Evolutionary conservation across 2,797 vertebrate genomes (phyloP).

Genomic region (Sarcoramphus papa): DNA sequence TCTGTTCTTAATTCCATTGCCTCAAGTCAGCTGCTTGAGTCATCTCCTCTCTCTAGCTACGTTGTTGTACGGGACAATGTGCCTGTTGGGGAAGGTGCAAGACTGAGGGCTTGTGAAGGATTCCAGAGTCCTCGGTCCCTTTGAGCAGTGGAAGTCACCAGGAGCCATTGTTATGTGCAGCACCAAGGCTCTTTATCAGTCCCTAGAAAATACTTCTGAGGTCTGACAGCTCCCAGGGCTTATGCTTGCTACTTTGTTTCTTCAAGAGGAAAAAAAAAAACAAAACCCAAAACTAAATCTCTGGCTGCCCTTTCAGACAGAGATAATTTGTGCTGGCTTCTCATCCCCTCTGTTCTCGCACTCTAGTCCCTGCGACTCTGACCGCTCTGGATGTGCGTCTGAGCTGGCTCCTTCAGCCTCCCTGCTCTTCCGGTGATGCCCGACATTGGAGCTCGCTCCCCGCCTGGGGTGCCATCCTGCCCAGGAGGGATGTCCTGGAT

Average conservation of each 20-base stretch:
- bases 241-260: background rate
- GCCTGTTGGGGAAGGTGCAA: background rate
- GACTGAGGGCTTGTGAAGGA: background rate
- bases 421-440: background rate
- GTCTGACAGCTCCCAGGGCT: background rate
- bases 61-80: background rate
- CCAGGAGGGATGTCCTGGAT: background rate
- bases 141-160: background rate
- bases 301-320: background rate
- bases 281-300: background rate
- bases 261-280: background rate
- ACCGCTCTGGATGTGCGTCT: background rate
- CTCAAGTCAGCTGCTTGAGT: slow-evolving; percentile 2
- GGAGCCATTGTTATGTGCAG: background rate
- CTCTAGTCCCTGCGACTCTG: background rate
- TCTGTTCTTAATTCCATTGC: slow-evolving; percentile 25
- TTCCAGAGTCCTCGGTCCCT: background rate
- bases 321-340: background rate
- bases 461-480: background rate
- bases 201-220: background rate
- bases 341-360: background rate
- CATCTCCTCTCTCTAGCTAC: background rate
- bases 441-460: rapidly evolving
- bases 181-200: background rate
- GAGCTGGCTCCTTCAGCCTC: background rate